Evolutionary conservation across 2,888 invertebrate genomes (phyloP).

Genomic region (Cheilosia pagana): DNA sequence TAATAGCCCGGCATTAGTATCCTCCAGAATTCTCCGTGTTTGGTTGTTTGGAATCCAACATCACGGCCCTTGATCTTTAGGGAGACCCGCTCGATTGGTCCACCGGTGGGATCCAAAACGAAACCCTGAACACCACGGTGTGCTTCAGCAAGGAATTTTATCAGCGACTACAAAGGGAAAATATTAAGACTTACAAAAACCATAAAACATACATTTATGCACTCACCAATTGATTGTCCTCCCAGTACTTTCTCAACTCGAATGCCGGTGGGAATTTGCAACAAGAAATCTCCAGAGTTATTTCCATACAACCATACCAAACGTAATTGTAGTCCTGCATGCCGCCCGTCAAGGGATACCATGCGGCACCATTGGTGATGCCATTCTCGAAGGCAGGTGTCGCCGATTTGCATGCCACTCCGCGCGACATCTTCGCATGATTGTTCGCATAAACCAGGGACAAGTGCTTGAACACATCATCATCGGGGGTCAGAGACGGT

Average conservation of each 20-base stretch:
- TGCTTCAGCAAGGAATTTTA: conserved; percentile 93
- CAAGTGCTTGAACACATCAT: conserved; percentile 95
- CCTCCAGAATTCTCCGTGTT: conserved; percentile 98
- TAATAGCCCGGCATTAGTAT: conserved; percentile 94
- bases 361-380: conserved; percentile 97
- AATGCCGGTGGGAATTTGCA: conserved; percentile 95
- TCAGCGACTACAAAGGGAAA: conserved; percentile 86
- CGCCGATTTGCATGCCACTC: conserved; percentile 91
- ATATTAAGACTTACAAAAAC: conserved; percentile 19
- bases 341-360: conserved; percentile 93
- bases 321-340: conserved; percentile 94
- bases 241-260: conserved; percentile 93
- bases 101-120: conserved; percentile 90
- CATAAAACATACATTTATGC: too few relatives aligned
- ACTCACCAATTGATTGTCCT: conserved; percentile 92
- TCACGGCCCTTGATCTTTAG: conserved; percentile 92
- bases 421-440: conserved; percentile 94
- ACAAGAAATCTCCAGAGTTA: conserved; percentile 97
- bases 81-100: conserved; percentile 91
- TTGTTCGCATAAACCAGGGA: conserved; percentile 93
- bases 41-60: conserved; percentile 93
- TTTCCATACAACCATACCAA: conserved; percentile 96
- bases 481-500: conserved; percentile 94
- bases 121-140: conserved; percentile 96
- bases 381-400: conserved; percentile 92